Conservation (phyloP, 2,888 invertebrate genomes). For the Nebria salina region DNA sequence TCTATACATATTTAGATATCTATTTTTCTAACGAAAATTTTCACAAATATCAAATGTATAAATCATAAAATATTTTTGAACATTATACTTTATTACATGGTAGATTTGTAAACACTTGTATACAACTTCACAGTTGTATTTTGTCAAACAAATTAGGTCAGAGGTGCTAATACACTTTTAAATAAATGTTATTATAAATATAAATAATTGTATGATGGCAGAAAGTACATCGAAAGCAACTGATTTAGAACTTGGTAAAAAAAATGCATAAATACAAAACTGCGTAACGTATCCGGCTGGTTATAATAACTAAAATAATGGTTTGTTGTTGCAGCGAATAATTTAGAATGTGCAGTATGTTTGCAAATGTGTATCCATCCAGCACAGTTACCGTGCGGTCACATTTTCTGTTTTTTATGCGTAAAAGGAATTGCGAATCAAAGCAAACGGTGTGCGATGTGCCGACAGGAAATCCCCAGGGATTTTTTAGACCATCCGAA, state of each 20-base stretch:
- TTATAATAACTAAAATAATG: background rate
- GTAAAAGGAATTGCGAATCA: slow-evolving; percentile 92
- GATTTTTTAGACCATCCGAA: slow-evolving; percentile 89
- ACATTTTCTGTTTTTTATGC: slow-evolving; percentile 95
- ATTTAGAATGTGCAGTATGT: slow-evolving; percentile 89
- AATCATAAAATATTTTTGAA: background rate
- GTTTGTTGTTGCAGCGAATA: slow-evolving; percentile 46
- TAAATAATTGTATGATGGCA: background rate
- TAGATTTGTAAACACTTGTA: background rate
- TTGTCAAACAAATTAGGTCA: background rate
- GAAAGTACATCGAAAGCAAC: slow-evolving; percentile 12
- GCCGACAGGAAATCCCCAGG: slow-evolving; percentile 87
- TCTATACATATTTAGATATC: no score
- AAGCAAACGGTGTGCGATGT: slow-evolving; percentile 91
- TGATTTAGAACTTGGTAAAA: background rate
- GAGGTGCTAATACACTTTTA: background rate
- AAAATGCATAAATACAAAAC: background rate
- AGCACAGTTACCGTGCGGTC: slow-evolving; percentile 92
- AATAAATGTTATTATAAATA: slow-evolving; percentile 5
- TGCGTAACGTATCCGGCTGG: background rate
- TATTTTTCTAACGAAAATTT: no score
- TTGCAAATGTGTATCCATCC: slow-evolving; percentile 91
- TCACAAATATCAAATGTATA: no score
- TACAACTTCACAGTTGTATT: background rate
- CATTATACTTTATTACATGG: background rate